Evolutionary conservation across 1,140 invertebrate genomes (phyloP).

Genomic region (Sitophilus oryzae): DNA sequence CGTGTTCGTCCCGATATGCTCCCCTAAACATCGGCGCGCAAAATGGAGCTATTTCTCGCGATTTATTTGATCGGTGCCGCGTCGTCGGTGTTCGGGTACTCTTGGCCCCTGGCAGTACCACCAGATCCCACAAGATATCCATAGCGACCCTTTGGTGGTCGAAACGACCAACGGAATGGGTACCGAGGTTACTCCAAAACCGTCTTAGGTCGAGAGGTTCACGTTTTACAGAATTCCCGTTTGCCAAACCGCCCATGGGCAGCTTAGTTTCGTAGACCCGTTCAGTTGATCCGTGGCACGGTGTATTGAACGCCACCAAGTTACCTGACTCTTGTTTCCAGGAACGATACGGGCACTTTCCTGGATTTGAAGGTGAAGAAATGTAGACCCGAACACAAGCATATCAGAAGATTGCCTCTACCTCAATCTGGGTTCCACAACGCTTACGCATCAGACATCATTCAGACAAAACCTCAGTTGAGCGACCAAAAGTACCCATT

Average conservation of each 20-base stretch:
- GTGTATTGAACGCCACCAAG: slow-evolving; percentile 68
- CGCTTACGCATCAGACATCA: slow-evolving; percentile 63
- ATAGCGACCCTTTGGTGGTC: slow-evolving; percentile 67
- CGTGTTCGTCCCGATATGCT: slow-evolving; percentile 24
- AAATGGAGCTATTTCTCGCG: slow-evolving; percentile 14
- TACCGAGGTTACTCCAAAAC: slow-evolving; percentile 68
- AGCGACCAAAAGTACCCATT: slow-evolving; percentile 63
- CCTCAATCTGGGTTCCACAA: slow-evolving; percentile 86
- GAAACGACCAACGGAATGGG: slow-evolving; percentile 73
- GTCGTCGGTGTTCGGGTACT: slow-evolving; percentile 33
- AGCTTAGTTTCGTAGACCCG: slow-evolving; percentile 82
- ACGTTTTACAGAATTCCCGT: slow-evolving; percentile 91
- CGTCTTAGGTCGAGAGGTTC: slow-evolving; percentile 73
- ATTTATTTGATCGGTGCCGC: slow-evolving; percentile 7
- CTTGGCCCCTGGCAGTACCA: slow-evolving; percentile 44
- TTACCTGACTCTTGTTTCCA: slow-evolving; percentile 80
- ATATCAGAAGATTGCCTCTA: slow-evolving; percentile 92
- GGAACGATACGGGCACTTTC: slow-evolving; percentile 81
- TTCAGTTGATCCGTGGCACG: slow-evolving; percentile 80
- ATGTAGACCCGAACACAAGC: slow-evolving; percentile 93
- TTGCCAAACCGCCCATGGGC: slow-evolving; percentile 87
- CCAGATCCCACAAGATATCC: slow-evolving; percentile 50
- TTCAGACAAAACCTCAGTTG: slow-evolving; percentile 49
- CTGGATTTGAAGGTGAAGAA: slow-evolving; percentile 82
- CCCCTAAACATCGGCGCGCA: not conserved